Evolutionary conservation across 2,888 invertebrate species (phyloP), one percentile per base, ranked within the genome.

Genomic region (Prostheceraeus crozeri): DNA sequence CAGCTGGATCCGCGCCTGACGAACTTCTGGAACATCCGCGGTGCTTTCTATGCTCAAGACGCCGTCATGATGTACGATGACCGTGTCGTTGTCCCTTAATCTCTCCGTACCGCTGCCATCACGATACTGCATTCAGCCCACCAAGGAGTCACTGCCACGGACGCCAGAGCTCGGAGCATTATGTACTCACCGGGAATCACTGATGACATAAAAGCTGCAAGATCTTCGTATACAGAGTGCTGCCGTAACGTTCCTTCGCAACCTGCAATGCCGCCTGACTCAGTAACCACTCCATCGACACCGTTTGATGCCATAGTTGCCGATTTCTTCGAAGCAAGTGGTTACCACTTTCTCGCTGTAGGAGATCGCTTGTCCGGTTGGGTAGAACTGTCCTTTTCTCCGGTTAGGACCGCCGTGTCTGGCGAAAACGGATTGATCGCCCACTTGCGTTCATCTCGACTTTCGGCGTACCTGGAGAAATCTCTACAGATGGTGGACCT

Each of bases 101-200:
- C 48, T 4, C 14, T 48, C 27, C 48, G 48, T 6, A 6, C 23
- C 6, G 25, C 8, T 8, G 27, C 27, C 6, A 23, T 48, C 25
- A 28, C 23, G 6, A 48, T 6, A 8, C 23, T 48, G 8, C 48
- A 48, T 21, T 23, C 48, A 10, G 48, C 48, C 4, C 48, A 48
- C 48, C 48, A 48, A 21, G 48, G 48, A 11, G 8, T 10, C 11
- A 25, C 48, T 4, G 23, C 48, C 25, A 48, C 27, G 48, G 48
- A 48, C 25, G 25, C 27, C 25, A 23, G 48, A 3, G 68, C 67
- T 6, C 65, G 68, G 45, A 19, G 61, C 6, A 64, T 66, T 16
- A 59, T 68, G 2, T 67, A 68, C 45, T 68, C 65, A 67, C 65
- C 66, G n/a, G 66, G 66, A 6, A 66, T 67, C 19, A 67, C 65